These are phyloP conservation scores for Paramormyrops kingsleyae DNA, from an alignment of 2,113 vertebrate species.

Conservation along the genomic window DNA sequence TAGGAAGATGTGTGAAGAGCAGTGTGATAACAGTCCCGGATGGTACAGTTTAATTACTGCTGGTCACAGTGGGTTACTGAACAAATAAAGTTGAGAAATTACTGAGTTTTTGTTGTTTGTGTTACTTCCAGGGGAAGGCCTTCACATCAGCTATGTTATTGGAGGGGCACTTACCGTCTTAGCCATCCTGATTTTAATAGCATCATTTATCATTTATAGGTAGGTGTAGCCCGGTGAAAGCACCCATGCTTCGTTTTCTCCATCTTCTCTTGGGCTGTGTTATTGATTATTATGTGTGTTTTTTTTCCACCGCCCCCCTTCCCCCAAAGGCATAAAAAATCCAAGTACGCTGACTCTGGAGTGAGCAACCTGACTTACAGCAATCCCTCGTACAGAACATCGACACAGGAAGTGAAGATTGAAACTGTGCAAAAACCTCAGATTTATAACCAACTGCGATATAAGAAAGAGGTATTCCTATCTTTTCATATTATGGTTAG, in stretches of 20 bases:
- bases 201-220: conserved; percentile 88
- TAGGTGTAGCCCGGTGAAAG: conserved; percentile 37
- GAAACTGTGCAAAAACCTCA: conserved; percentile 84
- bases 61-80: not conserved
- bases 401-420: conserved; percentile 96
- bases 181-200: conserved; percentile 81
- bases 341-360: conserved; percentile 85
- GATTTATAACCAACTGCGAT: conserved; percentile 90
- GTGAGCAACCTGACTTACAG: conserved; percentile 94
- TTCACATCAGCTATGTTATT: conserved; percentile 86
- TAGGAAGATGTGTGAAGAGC: conserved; percentile 55
- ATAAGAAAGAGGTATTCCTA: conserved; percentile 86
- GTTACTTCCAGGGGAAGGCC: conserved; percentile 70
- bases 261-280: not conserved
- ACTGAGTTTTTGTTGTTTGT: not conserved
- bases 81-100: not conserved
- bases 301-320: not conserved
- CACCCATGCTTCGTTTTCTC: not conserved
- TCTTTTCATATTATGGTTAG: not conserved
- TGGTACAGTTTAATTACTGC: conserved; percentile 42
- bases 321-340: conserved; percentile 80
- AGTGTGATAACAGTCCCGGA: conserved; percentile 62
- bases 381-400: conserved; percentile 93
- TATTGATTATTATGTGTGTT: not conserved
- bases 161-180: conserved; percentile 84